A percentile compares a stretch with the other conserved stretches of the same genome.
phyloP scores from a whole-genome alignment of 2,888 invertebrate species.

The Cacoxenus indagator region DNA sequence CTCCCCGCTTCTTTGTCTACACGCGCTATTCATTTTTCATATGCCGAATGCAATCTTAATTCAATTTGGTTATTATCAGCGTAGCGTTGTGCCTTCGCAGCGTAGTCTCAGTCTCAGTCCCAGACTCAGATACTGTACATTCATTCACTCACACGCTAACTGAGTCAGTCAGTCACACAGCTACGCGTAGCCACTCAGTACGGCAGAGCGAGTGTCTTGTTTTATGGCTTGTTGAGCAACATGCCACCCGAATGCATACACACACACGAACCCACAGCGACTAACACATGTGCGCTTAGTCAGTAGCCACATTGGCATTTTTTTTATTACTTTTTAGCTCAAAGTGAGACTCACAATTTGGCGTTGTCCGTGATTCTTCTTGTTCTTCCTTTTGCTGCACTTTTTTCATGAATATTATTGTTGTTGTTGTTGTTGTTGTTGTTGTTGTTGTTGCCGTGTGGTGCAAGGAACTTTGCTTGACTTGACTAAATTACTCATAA shows the following conservation, averaged over 20 bases:
- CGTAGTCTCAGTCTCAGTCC: neutral
- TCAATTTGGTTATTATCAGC: constrained; percentile 52
- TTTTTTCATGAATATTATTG: neutral
- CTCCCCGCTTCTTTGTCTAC: neutral
- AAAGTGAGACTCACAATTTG: constrained; percentile 30
- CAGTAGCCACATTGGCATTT: constrained; percentile 48
- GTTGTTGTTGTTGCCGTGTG: constrained; percentile 37
- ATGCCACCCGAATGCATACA: constrained; percentile 56
- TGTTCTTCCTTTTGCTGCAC: neutral
- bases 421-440: constrained; percentile 22
- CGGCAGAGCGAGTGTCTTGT: neutral
- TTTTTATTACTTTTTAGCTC: no score
- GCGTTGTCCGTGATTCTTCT: neutral
- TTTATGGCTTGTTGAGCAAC: constrained; percentile 19
- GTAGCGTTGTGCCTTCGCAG: neutral
- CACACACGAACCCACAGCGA: neutral
- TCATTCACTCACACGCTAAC: neutral
- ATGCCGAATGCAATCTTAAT: constrained; percentile 50
- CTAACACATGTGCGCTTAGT: constrained; percentile 30
- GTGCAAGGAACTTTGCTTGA: constrained; percentile 28
- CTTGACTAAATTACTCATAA: constrained; percentile 62
- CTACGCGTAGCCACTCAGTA: neutral
- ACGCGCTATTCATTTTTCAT: constrained; percentile 20
- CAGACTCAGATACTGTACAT: neutral
- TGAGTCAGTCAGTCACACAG: no score